Base-by-base conservation (phyloP, 2,113 vertebrate species). In the Candoia aspera region DNA sequence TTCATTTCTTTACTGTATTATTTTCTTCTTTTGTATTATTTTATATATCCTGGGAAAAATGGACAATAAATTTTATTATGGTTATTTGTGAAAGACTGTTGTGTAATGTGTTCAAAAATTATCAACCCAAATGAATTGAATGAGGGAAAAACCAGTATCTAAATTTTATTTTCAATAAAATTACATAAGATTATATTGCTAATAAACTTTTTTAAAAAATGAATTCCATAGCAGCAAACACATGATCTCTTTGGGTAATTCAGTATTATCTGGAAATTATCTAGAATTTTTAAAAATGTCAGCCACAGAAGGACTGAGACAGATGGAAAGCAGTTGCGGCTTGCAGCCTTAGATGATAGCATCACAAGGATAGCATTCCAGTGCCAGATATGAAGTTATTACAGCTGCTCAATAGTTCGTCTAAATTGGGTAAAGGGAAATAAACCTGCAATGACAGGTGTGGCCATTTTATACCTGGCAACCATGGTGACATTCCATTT, bases 391-490 rank as follows among this genome's bases (percentile, higher is more conserved):
- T 60, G 46, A 91, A 91, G 73, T 85, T 91, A 46, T 84, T 88
- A 87, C 86, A 49, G 86, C 73, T 91, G 90, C 54, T 93, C 73
- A 57, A 19, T 64, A 26, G 13, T 17, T 84, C 73, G n/a, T 46
- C 62, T 88, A 64, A 88, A 87, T 4, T 3, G 46, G 88, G n/a
- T 37, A 42, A 57, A 84, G 86, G 29, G 29, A 84, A 90, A 59
- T 90, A 87, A 84, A n/a, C 85, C 73, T 53, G 62, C 26, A 57
- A 53, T 64, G 90, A 91, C 90, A 93, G 73, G 58, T 85, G 86
- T 57, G 21, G 59, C 13, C 85, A 90, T 83, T 62, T 49, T 93
- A 42, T 49, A 91, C 46, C 49, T 19, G 29, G 62, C 55, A 59
- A 83, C 84, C 11, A 26, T 83, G 60, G 54, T 64, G 79, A 49